Evolutionary conservation across 2,113 vertebrate species (phyloP), one percentile per base, ranked within the genome.

Genomic region (Macrotus californicus): DNA sequence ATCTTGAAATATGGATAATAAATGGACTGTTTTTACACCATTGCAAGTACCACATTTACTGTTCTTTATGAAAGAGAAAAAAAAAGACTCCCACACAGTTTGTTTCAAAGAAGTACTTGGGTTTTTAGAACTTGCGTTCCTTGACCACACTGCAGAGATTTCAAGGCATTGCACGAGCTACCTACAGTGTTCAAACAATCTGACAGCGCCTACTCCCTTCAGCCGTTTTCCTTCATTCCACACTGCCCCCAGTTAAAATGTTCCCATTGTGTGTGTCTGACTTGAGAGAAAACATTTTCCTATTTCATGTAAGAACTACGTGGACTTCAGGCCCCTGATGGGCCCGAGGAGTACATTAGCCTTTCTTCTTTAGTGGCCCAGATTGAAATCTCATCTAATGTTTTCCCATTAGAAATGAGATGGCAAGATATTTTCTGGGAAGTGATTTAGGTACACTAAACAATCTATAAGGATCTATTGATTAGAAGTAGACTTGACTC

Each of bases 401-500:
- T 95, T 95, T 97, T 96, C 86, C 91, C 93, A 96, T 96, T 96
- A 96, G 95, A 93, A 96, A 96, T 92, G 96, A 97, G 93, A 95
- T 91, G 52, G 91, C 1, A 6, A 94, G 95, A 94, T 96, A 88
- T 89, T 97, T 97, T 97, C 96, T 96, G 96, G 93, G 95, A 97
- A 97, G 94, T 95, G 91, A 95, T 94, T 97, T 97, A 96, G 94
- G 86, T 94, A 92, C 73, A 96, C 96, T 95, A 94, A 96, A 83
- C 95, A 97, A 97, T 97, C 96, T 97, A 97, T 97, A 96, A 91
- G 82, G 86, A 89, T 96, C 95, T 96, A 97, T 97, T 95, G 97
- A 97, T 97, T 89, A 95, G 91, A 94, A 96, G 91, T 87, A 93
- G 94, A 95, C 72, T 93, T 89, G 88, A 92, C 64, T 96, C 93